Base-by-base conservation (phyloP, 2,888 invertebrate genomes). In the Willowsia nigromaculata region DNA sequence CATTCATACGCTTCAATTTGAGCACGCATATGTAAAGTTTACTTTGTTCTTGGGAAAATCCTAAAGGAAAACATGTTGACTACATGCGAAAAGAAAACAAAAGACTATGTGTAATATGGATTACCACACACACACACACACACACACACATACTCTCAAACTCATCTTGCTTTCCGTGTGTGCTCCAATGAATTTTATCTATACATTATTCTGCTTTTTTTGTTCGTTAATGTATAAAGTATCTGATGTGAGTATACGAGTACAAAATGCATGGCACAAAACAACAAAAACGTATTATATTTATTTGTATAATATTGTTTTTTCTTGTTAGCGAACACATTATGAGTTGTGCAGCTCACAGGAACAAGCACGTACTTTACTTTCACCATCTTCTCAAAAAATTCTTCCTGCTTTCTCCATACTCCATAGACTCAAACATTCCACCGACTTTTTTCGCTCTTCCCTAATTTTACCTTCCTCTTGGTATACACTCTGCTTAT, bases 11-110 rank as follows among this genome's bases (percentile, higher is more conserved):
- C 25, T 71, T 22, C n/a, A 30, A 50, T 76, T 27, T 76, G 68
- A 68, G 68, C 15, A 65, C 82, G 50, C 43, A n/a, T n/a, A 33
- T 53, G 25, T 11, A 84, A 84, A 68, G 83, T 84, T 68, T 84
- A 84, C 83, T 84, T 84, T 84, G 80, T 80, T 56, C 56, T 80
- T 56, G 56, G 25, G 37, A 59, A 80, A 80, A 84, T 84, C 56
- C 40, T 13, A 25, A 71, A 53, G 2, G 74, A 71, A 56, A 84
- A 84, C 53, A 84, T 37, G 53, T 27, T 59, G 62, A 50, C 27
- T 76, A 50, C 43, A 25, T 47, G 15, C 5, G 11, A 27, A 76
- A 47, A 74, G 74, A 47, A 50, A 50, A 50, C 27, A 76, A 76
- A 47, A 50, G 11, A 27, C 11, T n/a, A 15, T 68, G 68, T 7